These are phyloP conservation scores for Ectropis grisescens DNA, from an alignment of 1,140 invertebrate genomes.

Conservation along the genomic window DNA sequence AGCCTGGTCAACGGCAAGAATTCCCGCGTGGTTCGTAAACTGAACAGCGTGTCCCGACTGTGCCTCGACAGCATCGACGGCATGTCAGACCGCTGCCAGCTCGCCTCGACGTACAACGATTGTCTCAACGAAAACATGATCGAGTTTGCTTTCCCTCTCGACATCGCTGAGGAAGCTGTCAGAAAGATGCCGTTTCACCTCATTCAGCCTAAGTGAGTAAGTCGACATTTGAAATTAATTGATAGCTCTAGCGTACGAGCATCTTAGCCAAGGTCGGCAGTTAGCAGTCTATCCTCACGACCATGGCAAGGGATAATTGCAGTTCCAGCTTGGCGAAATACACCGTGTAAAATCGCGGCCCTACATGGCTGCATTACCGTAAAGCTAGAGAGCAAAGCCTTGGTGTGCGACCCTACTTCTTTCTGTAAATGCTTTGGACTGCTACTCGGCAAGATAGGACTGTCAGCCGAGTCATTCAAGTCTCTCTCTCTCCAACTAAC, in stretches of 20 bases:
- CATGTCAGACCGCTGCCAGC: constrained; percentile 49
- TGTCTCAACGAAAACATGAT: constrained; percentile 60
- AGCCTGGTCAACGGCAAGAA: constrained; percentile 56
- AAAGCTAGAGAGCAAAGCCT: too few species aligned
- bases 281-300: not conserved
- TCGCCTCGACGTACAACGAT: constrained; percentile 56
- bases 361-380: not conserved
- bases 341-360: not conserved
- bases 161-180: constrained; percentile 56
- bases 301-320: too few species aligned
- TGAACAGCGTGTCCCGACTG: constrained; percentile 44
- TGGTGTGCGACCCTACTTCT: too few species aligned
- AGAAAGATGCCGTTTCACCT: constrained; percentile 60
- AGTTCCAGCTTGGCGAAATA: not conserved
- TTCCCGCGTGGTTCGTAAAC: constrained; percentile 47
- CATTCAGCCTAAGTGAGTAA: constrained; percentile 54
- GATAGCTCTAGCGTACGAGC: not conserved
- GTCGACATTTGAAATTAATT: not conserved
- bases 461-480: too few species aligned
- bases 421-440: too few species aligned
- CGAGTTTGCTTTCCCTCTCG: constrained; percentile 54
- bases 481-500: too few species aligned
- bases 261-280: not conserved
- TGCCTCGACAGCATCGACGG: constrained; percentile 54
- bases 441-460: too few species aligned